Percentiles rank a stretch among this genome's conserved stretches.
Evolutionary conservation across 92 coral and sea anemone species (phyloP).

Genomic region (Galaxea fascicularis): DNA sequence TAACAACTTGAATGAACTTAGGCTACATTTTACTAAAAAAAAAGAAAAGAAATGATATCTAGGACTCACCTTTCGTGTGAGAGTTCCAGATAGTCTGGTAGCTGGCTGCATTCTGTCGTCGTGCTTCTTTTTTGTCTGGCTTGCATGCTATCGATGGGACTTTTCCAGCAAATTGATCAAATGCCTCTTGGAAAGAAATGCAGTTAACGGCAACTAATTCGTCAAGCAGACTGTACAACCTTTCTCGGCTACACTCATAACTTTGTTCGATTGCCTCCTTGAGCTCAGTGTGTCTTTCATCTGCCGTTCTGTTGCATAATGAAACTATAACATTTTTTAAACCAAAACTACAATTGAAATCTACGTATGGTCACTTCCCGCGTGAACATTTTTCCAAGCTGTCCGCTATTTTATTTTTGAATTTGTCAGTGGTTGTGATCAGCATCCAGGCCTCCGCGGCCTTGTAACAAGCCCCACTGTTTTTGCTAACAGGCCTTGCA

Average conservation of each 20-base stretch:
- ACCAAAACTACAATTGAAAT: slow-evolving; percentile 30
- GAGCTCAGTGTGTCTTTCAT: slow-evolving; percentile 33
- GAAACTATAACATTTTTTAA: slow-evolving; percentile 50
- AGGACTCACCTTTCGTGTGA: slow-evolving; percentile 5
- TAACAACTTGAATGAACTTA: background rate
- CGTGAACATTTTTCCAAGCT: background rate
- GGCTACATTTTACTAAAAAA: background rate
- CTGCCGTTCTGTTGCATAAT: slow-evolving; percentile 57
- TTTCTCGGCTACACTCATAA: background rate
- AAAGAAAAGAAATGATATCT: background rate
- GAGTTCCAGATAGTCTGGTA: background rate
- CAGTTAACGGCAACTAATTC: slow-evolving; percentile 39
- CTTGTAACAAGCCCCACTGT: slow-evolving; percentile 3
- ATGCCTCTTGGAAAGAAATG: slow-evolving; percentile 57
- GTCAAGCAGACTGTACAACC: slow-evolving; percentile 50
- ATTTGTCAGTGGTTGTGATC: slow-evolving; percentile 22
- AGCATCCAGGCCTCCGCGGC: background rate
- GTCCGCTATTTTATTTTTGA: slow-evolving; percentile 24
- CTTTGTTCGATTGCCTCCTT: slow-evolving; percentile 30
- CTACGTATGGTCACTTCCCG: slow-evolving; percentile 27
- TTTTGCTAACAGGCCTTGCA: slow-evolving; percentile 15
- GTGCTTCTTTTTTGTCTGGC: slow-evolving; percentile 46
- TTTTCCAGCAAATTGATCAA: slow-evolving; percentile 56
- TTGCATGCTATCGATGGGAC: slow-evolving; percentile 46
- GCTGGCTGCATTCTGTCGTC: slow-evolving; percentile 28